phyloP scores from a whole-genome alignment of 1,140 invertebrate species.

The Proales similis region DNA sequence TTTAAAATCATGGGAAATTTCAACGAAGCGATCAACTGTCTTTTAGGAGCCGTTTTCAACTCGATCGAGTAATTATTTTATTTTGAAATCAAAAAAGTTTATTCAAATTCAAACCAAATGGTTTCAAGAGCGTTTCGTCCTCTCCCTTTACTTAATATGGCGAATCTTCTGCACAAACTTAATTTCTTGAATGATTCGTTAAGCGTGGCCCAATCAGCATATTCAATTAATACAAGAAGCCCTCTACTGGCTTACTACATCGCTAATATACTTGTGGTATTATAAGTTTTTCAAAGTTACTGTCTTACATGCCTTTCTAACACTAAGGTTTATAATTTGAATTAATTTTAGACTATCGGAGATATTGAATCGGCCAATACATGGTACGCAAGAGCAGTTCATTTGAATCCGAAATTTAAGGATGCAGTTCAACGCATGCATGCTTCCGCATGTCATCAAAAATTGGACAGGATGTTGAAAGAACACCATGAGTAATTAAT shows the following conservation, averaged over 20 bases:
- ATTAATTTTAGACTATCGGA: constrained; percentile 15
- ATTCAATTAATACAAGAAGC: neutral
- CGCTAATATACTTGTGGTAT: constrained; percentile 34
- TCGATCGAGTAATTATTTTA: neutral
- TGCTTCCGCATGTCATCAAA: constrained; percentile 19
- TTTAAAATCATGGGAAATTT: constrained; percentile 31
- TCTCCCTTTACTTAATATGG: constrained; percentile 10
- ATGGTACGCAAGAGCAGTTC: constrained; percentile 10
- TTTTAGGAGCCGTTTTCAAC: constrained; percentile 22
- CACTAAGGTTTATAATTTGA: neutral
- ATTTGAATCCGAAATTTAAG: constrained; percentile 1
- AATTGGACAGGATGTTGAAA: constrained; percentile 19
- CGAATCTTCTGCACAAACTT: constrained; percentile 26
- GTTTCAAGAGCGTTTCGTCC: neutral
- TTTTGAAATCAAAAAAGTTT: too few species aligned
- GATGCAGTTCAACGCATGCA: constrained; percentile 15
- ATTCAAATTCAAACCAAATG: neutral
- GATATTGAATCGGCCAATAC: constrained; percentile 7
- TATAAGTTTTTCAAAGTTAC: neutral
- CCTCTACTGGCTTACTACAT: constrained; percentile 20
- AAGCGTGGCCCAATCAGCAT: neutral
- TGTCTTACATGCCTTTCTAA: neutral
- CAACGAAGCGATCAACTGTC: constrained; percentile 26
- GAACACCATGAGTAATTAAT: constrained; percentile 5
- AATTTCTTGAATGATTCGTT: constrained; percentile 36